Base-by-base conservation (phyloP, 2,888 invertebrate species). In the Atethmia centrago region DNA sequence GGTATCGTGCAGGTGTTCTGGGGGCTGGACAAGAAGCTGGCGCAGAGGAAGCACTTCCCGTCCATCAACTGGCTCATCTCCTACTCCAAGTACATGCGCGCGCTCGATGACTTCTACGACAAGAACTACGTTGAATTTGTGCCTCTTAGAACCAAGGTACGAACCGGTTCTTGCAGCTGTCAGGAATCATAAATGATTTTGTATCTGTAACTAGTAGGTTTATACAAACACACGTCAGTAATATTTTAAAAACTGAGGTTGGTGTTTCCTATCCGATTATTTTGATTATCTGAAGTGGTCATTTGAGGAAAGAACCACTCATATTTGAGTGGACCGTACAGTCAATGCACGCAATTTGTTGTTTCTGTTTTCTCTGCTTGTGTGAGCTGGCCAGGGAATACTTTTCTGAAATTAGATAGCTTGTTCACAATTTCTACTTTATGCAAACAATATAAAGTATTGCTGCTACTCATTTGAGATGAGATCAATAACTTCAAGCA, bases 41-140 rank as follows among this genome's bases (percentile, higher is more conserved):
- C 99, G 1, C 99, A 99, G 97, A 97, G 99, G 88, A 99, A 99
- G 95, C 99, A 99, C 97, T 99, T 99, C 97, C 99, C 99, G 79
- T 99, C 99, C 88, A 99, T 99, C 97, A 99, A 99, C 97, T 99
- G 99, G 99, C 98, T 99, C 90, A 99, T 99, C 95, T 99, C 99
- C 2, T 99, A 99, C 97, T 99, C 99, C 95, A 99, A 99, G 97
- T 99, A 99, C 97, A 98, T 99, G 97, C 98, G 99, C 82, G 99
- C 99, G 69, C 97, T 99, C 90, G 99, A 99, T 91, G 99, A 99
- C 93, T 99, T 99, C 97, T 99, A 99, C 92, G 99, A 99, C 95
- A 99, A 99, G 96, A 99, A 99, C 97, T 99, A 98, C 97, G 97
- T 97, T 12, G 99, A 99, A 93, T 99, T 99, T 95, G 99, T 99